Conservation (phyloP, 2,888 invertebrate genomes). For the Crematogaster levior region DNA sequence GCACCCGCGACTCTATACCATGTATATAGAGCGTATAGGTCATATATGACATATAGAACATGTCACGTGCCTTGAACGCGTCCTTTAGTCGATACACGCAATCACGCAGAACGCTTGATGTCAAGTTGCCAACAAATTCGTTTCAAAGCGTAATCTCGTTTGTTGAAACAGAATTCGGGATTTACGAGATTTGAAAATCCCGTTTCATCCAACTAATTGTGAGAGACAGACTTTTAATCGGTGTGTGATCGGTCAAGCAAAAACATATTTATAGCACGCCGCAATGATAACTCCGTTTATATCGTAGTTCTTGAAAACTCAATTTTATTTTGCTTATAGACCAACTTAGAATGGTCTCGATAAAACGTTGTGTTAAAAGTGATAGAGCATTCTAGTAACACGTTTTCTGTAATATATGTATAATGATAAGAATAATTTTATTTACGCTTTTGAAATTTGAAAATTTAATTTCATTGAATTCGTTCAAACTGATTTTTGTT, state of each 20-base stretch:
- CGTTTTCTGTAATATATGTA: no score
- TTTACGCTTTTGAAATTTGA: not conserved
- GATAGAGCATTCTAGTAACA: not conserved
- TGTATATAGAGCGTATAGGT: not conserved
- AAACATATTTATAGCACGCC: not conserved
- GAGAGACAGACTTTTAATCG: not conserved
- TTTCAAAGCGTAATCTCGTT: not conserved
- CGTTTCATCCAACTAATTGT: not conserved
- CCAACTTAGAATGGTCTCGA: not conserved
- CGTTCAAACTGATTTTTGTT: not conserved
- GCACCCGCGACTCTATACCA: not conserved
- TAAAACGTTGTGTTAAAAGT: not conserved
- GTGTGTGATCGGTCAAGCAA: not conserved
- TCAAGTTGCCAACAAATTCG: not conserved
- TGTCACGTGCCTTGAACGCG: conserved; percentile 20
- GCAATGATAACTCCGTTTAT: not conserved
- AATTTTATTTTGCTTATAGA: not conserved
- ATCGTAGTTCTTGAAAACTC: not conserved
- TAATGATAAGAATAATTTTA: not conserved
- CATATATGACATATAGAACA: conserved; percentile 3
- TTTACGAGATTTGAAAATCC: not conserved
- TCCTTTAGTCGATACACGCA: conserved; percentile 40
- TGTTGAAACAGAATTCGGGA: not conserved
- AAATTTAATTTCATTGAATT: not conserved
- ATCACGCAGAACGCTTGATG: conserved; percentile 25